These are phyloP conservation scores for Cheirogaleus major DNA, from an alignment of 2,797 vertebrate species.

Conservation along the genomic window DNA sequence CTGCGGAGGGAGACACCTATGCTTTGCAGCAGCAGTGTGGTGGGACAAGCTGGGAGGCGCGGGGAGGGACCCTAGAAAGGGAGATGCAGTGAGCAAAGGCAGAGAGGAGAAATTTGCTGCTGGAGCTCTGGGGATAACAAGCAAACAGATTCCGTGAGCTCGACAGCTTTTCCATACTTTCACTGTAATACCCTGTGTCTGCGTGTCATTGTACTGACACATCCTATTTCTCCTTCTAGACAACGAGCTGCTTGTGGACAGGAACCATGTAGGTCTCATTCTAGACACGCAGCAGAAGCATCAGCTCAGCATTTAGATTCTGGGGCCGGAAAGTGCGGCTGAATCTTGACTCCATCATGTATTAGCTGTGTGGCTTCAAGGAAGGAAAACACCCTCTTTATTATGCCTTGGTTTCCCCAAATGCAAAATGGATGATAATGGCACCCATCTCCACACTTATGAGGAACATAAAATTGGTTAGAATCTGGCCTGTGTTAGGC, in stretches of 20 bases:
- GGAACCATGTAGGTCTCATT: neutral
- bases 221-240: neutral
- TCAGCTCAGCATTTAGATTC: neutral
- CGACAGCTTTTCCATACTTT: neutral
- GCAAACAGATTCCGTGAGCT: neutral
- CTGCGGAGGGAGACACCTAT: too few species aligned
- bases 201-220: neutral
- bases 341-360: neutral
- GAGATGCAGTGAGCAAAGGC: neutral
- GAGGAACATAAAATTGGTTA: neutral
- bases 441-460: neutral
- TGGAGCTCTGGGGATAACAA: too few species aligned
- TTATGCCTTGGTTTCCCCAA: neutral
- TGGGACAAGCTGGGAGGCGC: neutral
- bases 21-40: neutral
- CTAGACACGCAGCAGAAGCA: neutral
- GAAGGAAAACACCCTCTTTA: neutral
- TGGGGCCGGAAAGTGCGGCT: neutral
- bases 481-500: neutral
- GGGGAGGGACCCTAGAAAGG: neutral
- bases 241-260: neutral
- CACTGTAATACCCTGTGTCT: neutral
- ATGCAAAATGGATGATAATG: neutral
- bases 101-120: neutral
- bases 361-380: neutral